A percentile compares a stretch with the other conserved stretches of the same genome.
These are phyloP conservation scores for Rafetus swinhoei DNA, from an alignment of 2,113 vertebrate genomes.

Conservation along the genomic window DNA sequence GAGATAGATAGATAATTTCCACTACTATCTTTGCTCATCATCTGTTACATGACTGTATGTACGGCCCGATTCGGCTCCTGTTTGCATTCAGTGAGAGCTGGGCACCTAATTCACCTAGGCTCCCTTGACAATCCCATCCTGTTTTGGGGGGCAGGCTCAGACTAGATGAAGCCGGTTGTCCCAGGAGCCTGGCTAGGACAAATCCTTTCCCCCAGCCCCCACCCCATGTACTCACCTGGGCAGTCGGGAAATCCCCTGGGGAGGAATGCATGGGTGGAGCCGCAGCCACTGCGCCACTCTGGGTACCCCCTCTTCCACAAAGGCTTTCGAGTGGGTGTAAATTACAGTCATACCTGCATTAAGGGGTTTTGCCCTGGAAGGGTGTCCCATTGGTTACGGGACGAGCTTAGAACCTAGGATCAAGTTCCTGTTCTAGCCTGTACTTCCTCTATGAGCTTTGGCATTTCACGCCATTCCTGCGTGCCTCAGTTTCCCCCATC, in stretches of 20 bases:
- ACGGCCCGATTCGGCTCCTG: neutral
- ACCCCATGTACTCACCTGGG: neutral
- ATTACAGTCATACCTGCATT: neutral
- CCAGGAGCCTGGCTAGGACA: neutral
- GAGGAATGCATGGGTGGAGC: neutral
- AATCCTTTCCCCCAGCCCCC: neutral
- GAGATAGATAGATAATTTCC: neutral
- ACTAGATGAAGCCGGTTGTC: neutral
- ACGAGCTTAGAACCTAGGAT: neutral
- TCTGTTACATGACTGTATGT: too few relatives aligned
- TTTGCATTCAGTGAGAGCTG: neutral
- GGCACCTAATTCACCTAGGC: neutral
- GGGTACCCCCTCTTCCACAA: neutral
- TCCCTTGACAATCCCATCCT: neutral
- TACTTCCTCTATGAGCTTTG: rapidly evolving
- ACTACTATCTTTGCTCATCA: neutral
- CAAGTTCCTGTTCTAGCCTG: neutral
- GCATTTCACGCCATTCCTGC: neutral
- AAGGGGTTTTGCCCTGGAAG: neutral
- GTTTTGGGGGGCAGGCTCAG: neutral
- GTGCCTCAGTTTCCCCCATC: neutral
- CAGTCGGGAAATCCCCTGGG: neutral
- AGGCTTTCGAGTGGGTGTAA: neutral
- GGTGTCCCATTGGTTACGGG: neutral
- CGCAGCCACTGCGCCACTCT: rapidly evolving